Conservation (phyloP, 2,888 invertebrate genomes). For the Dasypolia templi region DNA sequence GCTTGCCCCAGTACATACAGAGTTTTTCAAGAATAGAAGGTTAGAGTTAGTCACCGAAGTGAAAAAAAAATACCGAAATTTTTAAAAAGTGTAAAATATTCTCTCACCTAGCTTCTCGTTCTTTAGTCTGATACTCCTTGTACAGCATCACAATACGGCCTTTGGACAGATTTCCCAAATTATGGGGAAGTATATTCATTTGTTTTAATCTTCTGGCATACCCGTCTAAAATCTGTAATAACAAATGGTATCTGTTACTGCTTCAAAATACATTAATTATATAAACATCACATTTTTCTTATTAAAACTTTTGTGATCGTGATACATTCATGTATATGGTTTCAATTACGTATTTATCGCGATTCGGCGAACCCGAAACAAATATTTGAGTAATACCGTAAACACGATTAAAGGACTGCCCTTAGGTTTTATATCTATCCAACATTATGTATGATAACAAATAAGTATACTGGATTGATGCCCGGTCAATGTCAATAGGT, state of each 20-base stretch:
- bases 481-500: too few relatives aligned
- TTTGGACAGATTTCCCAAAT: constrained; percentile 90
- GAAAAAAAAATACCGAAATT: background rate
- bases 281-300: background rate
- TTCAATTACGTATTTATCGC: background rate
- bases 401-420: background rate
- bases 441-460: background rate
- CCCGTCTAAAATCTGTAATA: constrained; percentile 91
- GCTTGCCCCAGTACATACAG: background rate
- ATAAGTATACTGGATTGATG: too few relatives aligned
- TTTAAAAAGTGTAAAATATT: background rate
- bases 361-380: too few relatives aligned
- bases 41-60: background rate
- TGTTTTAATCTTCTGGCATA: constrained; percentile 92
- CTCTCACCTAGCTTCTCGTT: constrained; percentile 80
- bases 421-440: background rate
- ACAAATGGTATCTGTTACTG: constrained; percentile 1
- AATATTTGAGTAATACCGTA: background rate
- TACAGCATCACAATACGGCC: constrained; percentile 91
- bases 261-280: background rate
- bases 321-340: background rate
- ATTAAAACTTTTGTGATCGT: background rate
- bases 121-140: constrained; percentile 90
- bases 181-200: constrained; percentile 91
- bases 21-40: background rate